Percentiles rank a stretch among this genome's conserved stretches.
Evolutionary conservation across 2,888 invertebrate genomes (phyloP).

Genomic region (Pimpla rufipes): DNA sequence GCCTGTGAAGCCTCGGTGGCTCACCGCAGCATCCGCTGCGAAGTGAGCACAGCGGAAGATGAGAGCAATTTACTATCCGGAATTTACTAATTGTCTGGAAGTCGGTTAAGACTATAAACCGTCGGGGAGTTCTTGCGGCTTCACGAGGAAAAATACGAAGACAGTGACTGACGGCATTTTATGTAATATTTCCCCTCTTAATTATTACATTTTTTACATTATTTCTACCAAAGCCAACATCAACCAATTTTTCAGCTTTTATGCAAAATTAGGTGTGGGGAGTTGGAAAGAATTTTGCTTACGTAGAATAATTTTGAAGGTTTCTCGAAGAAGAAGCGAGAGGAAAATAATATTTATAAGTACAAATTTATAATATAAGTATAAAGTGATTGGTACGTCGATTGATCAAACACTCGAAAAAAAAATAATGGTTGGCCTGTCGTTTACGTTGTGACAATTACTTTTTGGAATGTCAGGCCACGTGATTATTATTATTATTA

Average conservation of each 20-base stretch:
- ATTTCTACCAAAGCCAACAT: not conserved
- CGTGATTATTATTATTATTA: no score
- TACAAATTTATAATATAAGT: no score
- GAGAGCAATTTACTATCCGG: constrained; percentile 44
- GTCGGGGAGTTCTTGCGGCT: not conserved
- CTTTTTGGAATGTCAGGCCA: no score
- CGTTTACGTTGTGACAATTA: no score
- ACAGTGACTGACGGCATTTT: not conserved
- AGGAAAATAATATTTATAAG: not conserved
- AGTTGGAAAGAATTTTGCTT: not conserved
- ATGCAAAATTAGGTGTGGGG: no score
- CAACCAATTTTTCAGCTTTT: no score
- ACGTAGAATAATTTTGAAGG: not conserved
- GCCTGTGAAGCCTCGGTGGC: not conserved
- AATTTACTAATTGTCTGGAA: constrained; percentile 24
- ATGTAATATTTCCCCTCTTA: not conserved
- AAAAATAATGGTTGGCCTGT: no score
- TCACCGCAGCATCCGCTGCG: not conserved
- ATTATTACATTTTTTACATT: not conserved
- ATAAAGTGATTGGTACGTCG: not conserved
- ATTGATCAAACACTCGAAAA: no score
- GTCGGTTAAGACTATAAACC: not conserved
- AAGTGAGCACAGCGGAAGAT: constrained; percentile 18
- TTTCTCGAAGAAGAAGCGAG: not conserved
- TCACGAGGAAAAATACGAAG: not conserved